Evolutionary conservation across 1,140 invertebrate species (phyloP), one percentile per base, ranked within the genome.

Genomic region (Druon quercuslanigerum): DNA sequence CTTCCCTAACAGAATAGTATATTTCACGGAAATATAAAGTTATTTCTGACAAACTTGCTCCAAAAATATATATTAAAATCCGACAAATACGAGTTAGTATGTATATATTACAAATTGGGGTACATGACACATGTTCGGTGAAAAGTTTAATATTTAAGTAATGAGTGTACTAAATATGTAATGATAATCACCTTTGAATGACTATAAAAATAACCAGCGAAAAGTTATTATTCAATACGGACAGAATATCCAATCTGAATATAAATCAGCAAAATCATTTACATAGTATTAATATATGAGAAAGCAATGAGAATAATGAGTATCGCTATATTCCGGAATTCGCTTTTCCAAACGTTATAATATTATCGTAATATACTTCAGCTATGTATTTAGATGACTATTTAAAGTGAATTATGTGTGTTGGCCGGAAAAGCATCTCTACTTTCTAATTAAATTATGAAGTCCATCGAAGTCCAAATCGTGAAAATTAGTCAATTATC

Each of bases 351-450:
- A 50, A 50, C 40, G 19, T 19, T 33, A 71, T 71, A 71, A 71
- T 71, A 40, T 66, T 33, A 66, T 33, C 13, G 25, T 33, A 16
- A 40, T 66, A 33, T 66, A 51, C 75, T 73, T 13, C n/a, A 25
- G 50, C 20, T 72, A 51, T 72, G 33, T 52, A 56, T 11, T 0
- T n/a, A 12, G 12, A 11, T 46, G 25, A 33, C 4, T 33, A 33
- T 33, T 33, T 6, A 50, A 20, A 57, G 14, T 52, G 33, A 81
- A 75, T 73, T 20, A 52, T 72, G 50, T 20, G n/a, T 33, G 2
- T 33, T 74, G 54, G 25, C 20, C 12, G 33, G 33, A 40, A 40
- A 33, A 20, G 12, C 52, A 56, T 19, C 1, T 60, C 57, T 66
- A 66, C 40, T 40, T 16, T 66, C 25, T 66, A 40, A 66, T 66